Conservation (phyloP, 2,797 vertebrate species). For the Prunella strophiata region DNA sequence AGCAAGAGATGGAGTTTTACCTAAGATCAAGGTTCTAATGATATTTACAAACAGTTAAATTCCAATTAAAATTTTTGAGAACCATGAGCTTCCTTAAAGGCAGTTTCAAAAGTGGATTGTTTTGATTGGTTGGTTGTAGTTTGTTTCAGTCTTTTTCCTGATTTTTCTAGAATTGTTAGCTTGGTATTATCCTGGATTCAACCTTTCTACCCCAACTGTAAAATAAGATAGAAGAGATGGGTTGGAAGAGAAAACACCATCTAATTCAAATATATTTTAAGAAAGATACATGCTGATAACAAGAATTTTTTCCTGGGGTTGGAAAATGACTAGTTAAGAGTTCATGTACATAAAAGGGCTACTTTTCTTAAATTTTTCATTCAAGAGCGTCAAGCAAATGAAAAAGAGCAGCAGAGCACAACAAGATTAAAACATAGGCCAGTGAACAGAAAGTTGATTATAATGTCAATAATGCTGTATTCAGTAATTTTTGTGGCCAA, state of each 20-base stretch:
- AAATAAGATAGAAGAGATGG: not conserved
- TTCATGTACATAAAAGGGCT: not conserved
- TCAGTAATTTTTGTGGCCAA: not conserved
- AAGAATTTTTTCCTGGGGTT: not conserved
- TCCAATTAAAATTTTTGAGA: not conserved
- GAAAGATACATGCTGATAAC: not conserved
- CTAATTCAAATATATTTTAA: constrained; percentile 7
- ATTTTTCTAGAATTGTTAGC: not conserved
- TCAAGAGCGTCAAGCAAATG: not conserved
- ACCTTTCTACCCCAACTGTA: not conserved
- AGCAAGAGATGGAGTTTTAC: not conserved
- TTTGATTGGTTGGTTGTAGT: rapidly evolving
- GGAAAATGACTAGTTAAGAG: not conserved
- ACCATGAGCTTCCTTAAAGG: not conserved
- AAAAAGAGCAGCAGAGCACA: not conserved
- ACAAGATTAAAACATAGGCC: not conserved
- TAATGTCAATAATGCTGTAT: not conserved
- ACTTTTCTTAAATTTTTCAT: not conserved
- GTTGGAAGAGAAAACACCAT: not conserved
- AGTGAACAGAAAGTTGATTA: not conserved
- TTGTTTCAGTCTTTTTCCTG: not conserved
- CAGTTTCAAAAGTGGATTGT: not conserved
- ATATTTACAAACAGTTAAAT: not conserved
- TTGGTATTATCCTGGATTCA: not conserved
- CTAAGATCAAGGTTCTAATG: not conserved